Base-by-base conservation (phyloP, 2,113 vertebrate genomes). In the Eretmochelys imbricata region DNA sequence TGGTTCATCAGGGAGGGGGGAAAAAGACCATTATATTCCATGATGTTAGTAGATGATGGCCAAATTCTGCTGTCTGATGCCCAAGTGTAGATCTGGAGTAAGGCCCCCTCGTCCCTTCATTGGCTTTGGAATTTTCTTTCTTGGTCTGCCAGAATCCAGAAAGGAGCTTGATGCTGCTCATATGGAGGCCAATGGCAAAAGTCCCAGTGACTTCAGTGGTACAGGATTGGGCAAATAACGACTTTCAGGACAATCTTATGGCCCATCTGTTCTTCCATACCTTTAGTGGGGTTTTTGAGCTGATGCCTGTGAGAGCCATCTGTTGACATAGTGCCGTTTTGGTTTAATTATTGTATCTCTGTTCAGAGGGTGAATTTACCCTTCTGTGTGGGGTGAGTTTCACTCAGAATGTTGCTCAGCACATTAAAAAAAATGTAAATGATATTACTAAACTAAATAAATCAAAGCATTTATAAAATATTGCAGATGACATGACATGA, bases 111-210 rank as follows among this genome's bases (percentile, higher is more conserved):
- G 54, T 38, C 5, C 42, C 25, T 27, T 48, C 11, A 78, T 78
- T 46, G 22, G 75, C 10, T 78, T 13, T 48, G 22, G 75, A 78
- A 48, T 48, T 7, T 48, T 48, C 3, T 78, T 78, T 25, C 42
- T 48, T 35, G 35, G 4, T 19, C 35, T 82, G 13, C 10, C 80
- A 42, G 54, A n/a, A 55, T 10, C 62, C 0, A 0, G 0, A 20
- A 92, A 12, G 54, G 3, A 11, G 2, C n/a, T 62, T 84, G 25
- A 27, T 59, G 11, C 35, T 69, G 14, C 62, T 82, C 48, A n/a
- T 80, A 19, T 81, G 38, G 11, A 92, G 19, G 14, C 29, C 4
- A 35, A 46, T 2, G 0, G 0, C 35, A 69, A 69, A 69, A 69
- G 65, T n/a, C 65, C 14, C 55, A 83, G 24, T 31, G 29, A 50